Evolutionary conservation across 2,888 invertebrate genomes (phyloP).

Genomic region (Thecocarcelia acutangulata): DNA sequence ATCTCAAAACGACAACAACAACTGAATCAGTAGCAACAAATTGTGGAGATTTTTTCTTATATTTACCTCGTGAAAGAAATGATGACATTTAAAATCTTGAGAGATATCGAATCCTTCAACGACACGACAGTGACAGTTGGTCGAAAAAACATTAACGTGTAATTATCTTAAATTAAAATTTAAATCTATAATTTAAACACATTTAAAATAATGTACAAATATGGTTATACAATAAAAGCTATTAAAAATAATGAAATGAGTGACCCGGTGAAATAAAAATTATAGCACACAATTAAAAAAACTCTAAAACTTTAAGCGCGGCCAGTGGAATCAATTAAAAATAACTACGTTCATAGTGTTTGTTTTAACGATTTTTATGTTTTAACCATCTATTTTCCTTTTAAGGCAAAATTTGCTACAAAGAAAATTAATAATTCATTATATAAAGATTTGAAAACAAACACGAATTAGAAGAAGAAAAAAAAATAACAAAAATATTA

Average conservation of each 20-base stretch:
- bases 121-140: conserved; percentile 32
- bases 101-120: conserved; percentile 11
- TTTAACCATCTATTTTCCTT: conserved; percentile 47
- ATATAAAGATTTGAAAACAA: conserved; percentile 23
- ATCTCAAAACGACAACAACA: conserved; percentile 44
- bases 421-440: conserved; percentile 62
- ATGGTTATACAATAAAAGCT: conserved; percentile 6
- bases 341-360: conserved; percentile 1
- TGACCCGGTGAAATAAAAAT: conserved; percentile 18
- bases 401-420: conserved; percentile 64
- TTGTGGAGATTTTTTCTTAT: conserved; percentile 11
- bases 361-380: conserved; percentile 28
- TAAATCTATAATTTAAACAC: not conserved
- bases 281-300: conserved; percentile 9
- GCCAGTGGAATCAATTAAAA: conserved; percentile 24
- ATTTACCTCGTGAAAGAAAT: conserved; percentile 22
- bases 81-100: conserved; percentile 57
- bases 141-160: not conserved
- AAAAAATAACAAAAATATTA: conserved; percentile 43
- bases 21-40: conserved; percentile 27
- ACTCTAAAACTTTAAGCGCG: not conserved
- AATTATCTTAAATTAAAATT: not conserved
- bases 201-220: conserved; percentile 23
- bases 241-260: not conserved
- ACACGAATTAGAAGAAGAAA: conserved; percentile 12